Evolutionary conservation across 2,113 vertebrate species (phyloP), one percentile per base, ranked within the genome.

Genomic region (Paraplagusia blochii): DNA sequence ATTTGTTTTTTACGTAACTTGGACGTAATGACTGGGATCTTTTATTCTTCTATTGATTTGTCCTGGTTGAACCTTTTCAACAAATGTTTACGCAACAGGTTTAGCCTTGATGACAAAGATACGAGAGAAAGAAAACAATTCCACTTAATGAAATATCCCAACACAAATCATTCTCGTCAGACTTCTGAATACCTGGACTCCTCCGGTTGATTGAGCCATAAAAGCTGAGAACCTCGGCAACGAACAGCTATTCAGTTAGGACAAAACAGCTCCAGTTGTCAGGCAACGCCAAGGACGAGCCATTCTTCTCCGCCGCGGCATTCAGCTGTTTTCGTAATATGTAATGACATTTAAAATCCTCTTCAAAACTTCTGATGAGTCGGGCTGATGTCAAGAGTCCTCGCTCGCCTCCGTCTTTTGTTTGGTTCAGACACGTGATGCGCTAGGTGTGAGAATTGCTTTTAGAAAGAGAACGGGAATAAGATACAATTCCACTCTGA

Each of bases 251-350:
- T 86, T 88, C 64, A 85, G 72, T 85, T 75, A 78, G 66, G 18
- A 78, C 62, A 83, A 86, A 79, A 76, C 35, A 22, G 46, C 71
- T 66, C 49, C 18, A 71, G 85, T 90, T 88, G 88, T 90, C 69
- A 86, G 71, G 88, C 87, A 88, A 87, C 88, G 72, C 83, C 88
- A 90, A 89, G 88, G 88, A 78, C 87, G 77, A 5, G 5, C 42
- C 58, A 79, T 85, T 87, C 68, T 85, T 74, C 58, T 49, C 34
- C 43, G 44, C 40, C 16, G 44, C 58, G 52, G 70, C 65, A 82
- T 84, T 84, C 79, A 86, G 66, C 53, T 17, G 19, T 59, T 84
- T n/a, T 82, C 47, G 9, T 47, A 35, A 71, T 83, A 51, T 72
- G 47, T 69, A 78, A 84, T 59, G 66, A 54, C 77, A 62, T 73